Percentiles rank a stretch among this genome's conserved stretches.
Evolutionary conservation across 2,797 vertebrate species (phyloP).

Genomic region (Aplochiton taeniatus): DNA sequence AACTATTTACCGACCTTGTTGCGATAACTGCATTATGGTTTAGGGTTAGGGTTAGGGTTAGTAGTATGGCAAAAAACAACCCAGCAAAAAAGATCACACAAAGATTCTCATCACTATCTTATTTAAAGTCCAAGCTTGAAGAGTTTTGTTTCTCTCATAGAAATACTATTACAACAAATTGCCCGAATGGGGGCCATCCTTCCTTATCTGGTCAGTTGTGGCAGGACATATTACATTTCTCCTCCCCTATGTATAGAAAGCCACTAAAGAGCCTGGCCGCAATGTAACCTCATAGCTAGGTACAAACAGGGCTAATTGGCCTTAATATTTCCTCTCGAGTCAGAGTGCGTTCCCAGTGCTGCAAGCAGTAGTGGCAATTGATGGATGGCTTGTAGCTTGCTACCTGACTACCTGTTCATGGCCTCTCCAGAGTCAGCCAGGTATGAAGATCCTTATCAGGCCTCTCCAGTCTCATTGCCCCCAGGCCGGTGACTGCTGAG

Average conservation of each 20-base stretch:
- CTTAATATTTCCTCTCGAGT: conserved; percentile 15
- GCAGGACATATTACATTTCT: conserved; percentile 5
- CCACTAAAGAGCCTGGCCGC: neutral
- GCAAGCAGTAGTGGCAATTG: conserved; percentile 37
- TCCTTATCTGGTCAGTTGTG: conserved; percentile 4
- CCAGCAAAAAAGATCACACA: too few relatives aligned
- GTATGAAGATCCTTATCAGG: conserved; percentile 63
- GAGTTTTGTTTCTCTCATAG: too few relatives aligned
- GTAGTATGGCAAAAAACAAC: too few relatives aligned
- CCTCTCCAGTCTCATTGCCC: conserved; percentile 19
- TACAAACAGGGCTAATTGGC: conserved; percentile 12
- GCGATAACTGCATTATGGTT: too few relatives aligned
- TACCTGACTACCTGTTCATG: conserved; percentile 51
- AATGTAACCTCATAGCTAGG: conserved; percentile 22
- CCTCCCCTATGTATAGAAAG: neutral
- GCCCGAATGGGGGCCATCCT: neutral
- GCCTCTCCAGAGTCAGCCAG: conserved; percentile 57
- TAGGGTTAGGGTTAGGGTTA: too few relatives aligned
- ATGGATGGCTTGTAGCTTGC: conserved; percentile 50
- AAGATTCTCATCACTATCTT: too few relatives aligned
- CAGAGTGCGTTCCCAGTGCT: conserved; percentile 8
- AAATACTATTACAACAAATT: too few relatives aligned
- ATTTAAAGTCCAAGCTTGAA: too few relatives aligned
- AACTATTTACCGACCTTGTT: too few relatives aligned
- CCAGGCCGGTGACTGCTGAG: conserved; percentile 12